Percentiles rank a stretch among this genome's conserved stretches.
phyloP scores from a whole-genome alignment of 2,113 vertebrate genomes.

The Mobula birostris region DNA sequence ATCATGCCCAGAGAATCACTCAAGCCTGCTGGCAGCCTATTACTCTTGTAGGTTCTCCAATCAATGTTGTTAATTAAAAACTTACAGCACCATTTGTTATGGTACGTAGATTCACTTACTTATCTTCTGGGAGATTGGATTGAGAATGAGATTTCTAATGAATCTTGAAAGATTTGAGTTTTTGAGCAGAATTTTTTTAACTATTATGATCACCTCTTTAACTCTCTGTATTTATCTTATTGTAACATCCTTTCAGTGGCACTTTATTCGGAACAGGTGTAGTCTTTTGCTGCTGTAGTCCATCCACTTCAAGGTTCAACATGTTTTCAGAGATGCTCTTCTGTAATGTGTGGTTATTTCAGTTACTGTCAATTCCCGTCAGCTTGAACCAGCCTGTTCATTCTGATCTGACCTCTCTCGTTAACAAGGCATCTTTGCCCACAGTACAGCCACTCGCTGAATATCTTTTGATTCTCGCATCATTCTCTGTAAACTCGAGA shows the following conservation, averaged over 20 bases:
- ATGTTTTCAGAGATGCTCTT: no score
- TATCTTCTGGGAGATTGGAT: background rate
- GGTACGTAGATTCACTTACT: background rate
- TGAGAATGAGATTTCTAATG: slow-evolving; percentile 22
- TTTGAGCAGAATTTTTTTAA: background rate
- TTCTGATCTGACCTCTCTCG: no score
- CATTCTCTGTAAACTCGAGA: no score
- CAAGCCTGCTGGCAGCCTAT: background rate
- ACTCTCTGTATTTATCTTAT: slow-evolving; percentile 21
- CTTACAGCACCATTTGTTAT: slow-evolving; percentile 27
- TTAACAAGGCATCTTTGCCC: no score
- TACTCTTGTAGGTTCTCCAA: slow-evolving; percentile 8
- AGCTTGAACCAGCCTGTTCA: no score
- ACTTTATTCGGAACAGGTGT: no score
- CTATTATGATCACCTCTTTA: background rate
- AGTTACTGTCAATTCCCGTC: no score
- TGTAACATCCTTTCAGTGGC: background rate
- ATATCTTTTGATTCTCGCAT: no score
- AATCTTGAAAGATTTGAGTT: slow-evolving; percentile 13
- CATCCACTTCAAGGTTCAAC: no score
- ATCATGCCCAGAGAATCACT: background rate
- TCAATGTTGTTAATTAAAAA: slow-evolving; percentile 36
- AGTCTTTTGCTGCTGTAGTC: no score
- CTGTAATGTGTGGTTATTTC: no score
- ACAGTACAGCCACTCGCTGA: no score